phyloP scores from a whole-genome alignment of 2,888 invertebrate genomes.

The Ichneumoninae sp. region DNA sequence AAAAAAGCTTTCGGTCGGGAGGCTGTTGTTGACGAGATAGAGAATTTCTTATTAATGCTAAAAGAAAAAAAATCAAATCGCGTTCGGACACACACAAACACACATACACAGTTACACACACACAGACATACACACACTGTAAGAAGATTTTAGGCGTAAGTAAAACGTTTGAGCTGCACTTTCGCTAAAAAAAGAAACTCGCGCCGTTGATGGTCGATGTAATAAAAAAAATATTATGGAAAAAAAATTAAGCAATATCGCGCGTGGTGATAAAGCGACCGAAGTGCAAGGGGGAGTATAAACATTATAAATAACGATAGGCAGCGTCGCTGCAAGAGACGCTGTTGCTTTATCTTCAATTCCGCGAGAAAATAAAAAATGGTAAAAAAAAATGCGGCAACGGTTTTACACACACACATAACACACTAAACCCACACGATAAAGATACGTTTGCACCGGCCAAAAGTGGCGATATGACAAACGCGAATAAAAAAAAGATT shows the following conservation, averaged over 20 bases:
- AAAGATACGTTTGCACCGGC: constrained; percentile 41
- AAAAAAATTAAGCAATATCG: constrained; percentile 59
- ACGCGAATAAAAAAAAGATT: constrained; percentile 62
- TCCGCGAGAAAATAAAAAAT: constrained; percentile 7
- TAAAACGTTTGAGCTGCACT: constrained; percentile 29
- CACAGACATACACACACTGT: not conserved
- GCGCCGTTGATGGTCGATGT: not conserved
- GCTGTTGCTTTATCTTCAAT: constrained; percentile 50
- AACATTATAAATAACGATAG: constrained; percentile 18
- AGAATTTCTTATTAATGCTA: constrained; percentile 10
- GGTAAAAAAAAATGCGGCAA: constrained; percentile 17
- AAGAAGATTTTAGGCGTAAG: constrained; percentile 29
- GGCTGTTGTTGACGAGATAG: constrained; percentile 31
- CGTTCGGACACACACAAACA: not conserved
- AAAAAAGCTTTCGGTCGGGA: constrained; percentile 19
- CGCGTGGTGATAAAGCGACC: constrained; percentile 47
- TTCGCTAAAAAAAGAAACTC: constrained; percentile 17
- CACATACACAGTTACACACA: not conserved
- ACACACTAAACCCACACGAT: constrained; percentile 10
- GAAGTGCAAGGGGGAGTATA: constrained; percentile 30
- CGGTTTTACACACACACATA: constrained; percentile 17
- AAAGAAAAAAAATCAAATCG: constrained; percentile 5
- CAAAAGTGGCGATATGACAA: constrained; percentile 42
- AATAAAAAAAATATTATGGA: not conserved
- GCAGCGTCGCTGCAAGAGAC: constrained; percentile 28